phyloP scores from a whole-genome alignment of 2,888 invertebrate species.

The Dicranocentrus wangi region DNA sequence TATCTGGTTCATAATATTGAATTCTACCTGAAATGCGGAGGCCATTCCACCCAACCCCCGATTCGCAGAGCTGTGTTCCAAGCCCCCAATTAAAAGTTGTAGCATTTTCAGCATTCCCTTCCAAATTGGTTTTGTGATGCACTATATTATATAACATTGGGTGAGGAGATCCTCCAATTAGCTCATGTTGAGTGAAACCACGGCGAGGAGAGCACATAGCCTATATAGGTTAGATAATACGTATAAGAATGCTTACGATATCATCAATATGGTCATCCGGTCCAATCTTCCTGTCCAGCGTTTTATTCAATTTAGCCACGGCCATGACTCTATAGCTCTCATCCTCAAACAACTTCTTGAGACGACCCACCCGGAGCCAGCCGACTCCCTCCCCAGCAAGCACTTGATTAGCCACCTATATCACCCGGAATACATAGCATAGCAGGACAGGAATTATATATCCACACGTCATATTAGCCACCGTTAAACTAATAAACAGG shows the following conservation, averaged over 20 bases:
- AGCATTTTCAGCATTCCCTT: constrained; percentile 96
- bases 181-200: neutral
- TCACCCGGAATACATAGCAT: neutral
- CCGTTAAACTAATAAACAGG: neutral
- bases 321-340: constrained; percentile 98
- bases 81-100: constrained; percentile 90
- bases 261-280: constrained; percentile 98
- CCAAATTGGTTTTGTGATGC: constrained; percentile 91
- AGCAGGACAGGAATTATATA: neutral
- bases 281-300: constrained; percentile 92
- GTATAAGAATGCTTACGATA: constrained; percentile 85
- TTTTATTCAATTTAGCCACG: constrained; percentile 94
- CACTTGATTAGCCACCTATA: constrained; percentile 85
- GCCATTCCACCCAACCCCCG: constrained; percentile 98
- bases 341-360: constrained; percentile 98
- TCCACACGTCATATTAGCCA: neutral
- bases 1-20: too few relatives aligned
- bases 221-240: neutral
- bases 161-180: neutral
- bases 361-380: constrained; percentile 93
- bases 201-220: too few relatives aligned
- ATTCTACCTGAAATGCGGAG: constrained; percentile 83
- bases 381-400: constrained; percentile 95
- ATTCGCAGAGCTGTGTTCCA: constrained; percentile 93
- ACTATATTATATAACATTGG: constrained; percentile 78